Base-by-base conservation (phyloP, 2,888 invertebrate genomes). In the Tenthredo mesomela region DNA sequence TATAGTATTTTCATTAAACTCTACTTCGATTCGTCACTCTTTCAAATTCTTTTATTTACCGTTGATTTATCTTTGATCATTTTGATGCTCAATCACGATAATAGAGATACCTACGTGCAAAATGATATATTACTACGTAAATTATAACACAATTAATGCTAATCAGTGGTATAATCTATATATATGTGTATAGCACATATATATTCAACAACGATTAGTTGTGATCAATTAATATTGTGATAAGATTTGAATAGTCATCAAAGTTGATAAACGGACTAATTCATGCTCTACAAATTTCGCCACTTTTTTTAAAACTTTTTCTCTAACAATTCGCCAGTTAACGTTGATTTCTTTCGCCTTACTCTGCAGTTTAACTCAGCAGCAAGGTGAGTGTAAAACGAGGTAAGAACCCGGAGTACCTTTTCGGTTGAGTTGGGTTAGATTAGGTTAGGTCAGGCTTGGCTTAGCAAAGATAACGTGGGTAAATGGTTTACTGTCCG, bases 361-460 rank as follows among this genome's bases (percentile, higher is more conserved):
- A 85, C 85, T 84, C 73, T 84, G 87, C 86, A 86, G 86, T 86
- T 86, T 86, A 84, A 77, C 86, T 82, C 83, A 80, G 85, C 83
- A 78, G 84, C 71, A 71, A 83, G 84, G 29, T 40, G 61, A 33
- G 80, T 80, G 80, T 61, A 80, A 80, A 80, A 65, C 61, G 80
- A 61, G 58, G 80, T 43, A 50, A 82, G 67, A 82, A 82, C 67
- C 29, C 67, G 47, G n/a, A 61, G 61, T 12, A 54, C 75, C 85
- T 50, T 88, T 84, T 85, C 82, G 80, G 43, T 70, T 67, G 82
- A 82, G 67, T 67, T 70, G 82, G 82, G 67, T 82, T 70, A 21
- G 33, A 65, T 82, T 70, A 50, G 29, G 82, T 82, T 47, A 82
- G 82, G 82, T 67, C 67, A 67, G 82, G 67, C 82, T 67, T 82